phyloP scores from a whole-genome alignment of 2,113 vertebrate species.

The Pelobates fuscus region DNA sequence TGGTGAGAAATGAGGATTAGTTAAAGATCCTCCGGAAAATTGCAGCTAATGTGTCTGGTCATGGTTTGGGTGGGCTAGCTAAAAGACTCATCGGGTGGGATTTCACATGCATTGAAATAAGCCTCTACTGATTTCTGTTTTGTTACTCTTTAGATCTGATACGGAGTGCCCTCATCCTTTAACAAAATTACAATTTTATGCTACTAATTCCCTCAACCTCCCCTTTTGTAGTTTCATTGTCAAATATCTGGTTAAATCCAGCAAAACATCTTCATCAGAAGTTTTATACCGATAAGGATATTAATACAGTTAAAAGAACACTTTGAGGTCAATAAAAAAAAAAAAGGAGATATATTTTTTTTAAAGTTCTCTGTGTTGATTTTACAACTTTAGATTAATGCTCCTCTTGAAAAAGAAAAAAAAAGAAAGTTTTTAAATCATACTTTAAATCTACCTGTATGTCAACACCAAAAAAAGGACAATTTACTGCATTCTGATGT shows the following conservation, averaged over 20 bases:
- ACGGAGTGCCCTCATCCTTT: not conserved
- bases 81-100: constrained; percentile 20
- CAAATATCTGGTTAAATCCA: not conserved
- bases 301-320: too few species aligned
- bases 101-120: constrained; percentile 4
- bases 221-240: constrained; percentile 22
- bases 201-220: constrained; percentile 34
- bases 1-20: constrained; percentile 43
- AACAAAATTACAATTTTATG: constrained; percentile 28
- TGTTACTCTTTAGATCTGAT: not conserved
- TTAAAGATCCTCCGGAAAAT: constrained; percentile 62
- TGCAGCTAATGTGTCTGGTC: constrained; percentile 60
- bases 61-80: constrained; percentile 52
- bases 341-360: too few species aligned
- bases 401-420: too few species aligned
- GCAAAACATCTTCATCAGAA: constrained; percentile 16
- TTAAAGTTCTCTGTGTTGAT: too few species aligned
- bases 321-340: too few species aligned
- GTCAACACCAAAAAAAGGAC: too few species aligned
- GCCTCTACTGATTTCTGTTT: not conserved
- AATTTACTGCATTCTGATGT: too few species aligned
- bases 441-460: too few species aligned
- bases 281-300: not conserved
- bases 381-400: too few species aligned
- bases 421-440: too few species aligned